Percentiles rank a stretch among this genome's conserved stretches.
Conservation (phyloP, 2,888 invertebrate genomes). For the Nudaria mundana region DNA sequence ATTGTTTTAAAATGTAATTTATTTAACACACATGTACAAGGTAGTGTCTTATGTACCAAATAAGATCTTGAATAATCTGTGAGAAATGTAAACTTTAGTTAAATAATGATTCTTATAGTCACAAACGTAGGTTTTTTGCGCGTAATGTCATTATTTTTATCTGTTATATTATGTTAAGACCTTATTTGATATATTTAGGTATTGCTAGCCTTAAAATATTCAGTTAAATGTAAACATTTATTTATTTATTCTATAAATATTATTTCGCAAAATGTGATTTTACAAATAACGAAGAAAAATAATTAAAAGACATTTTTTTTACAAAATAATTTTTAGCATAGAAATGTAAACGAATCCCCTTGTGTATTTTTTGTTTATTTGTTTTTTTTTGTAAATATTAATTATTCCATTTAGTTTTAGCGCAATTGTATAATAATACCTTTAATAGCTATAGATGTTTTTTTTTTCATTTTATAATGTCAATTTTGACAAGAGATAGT, state of each 20-base stretch:
- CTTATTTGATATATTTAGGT: slow-evolving; percentile 2
- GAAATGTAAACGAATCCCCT: slow-evolving; percentile 38
- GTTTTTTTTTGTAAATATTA: slow-evolving; percentile 70
- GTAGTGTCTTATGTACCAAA: slow-evolving; percentile 1
- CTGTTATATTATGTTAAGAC: background rate
- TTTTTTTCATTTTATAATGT: slow-evolving; percentile 48
- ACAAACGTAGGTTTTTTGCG: too few relatives aligned
- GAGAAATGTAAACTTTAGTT: background rate
- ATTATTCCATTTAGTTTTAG: slow-evolving; percentile 75
- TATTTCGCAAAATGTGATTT: slow-evolving; percentile 28
- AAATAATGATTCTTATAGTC: background rate
- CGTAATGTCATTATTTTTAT: background rate
- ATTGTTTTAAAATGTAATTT: slow-evolving; percentile 9
- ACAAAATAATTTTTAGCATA: slow-evolving; percentile 20
- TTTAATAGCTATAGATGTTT: slow-evolving; percentile 56
- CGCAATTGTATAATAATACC: slow-evolving; percentile 73
- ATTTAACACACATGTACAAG: too few relatives aligned
- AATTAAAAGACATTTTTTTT: slow-evolving; percentile 33
- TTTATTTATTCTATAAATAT: slow-evolving; percentile 30
- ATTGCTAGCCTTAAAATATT: slow-evolving; percentile 13
- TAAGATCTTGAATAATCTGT: background rate
- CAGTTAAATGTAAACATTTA: slow-evolving; percentile 27
- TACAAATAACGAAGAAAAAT: slow-evolving; percentile 28
- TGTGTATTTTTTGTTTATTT: slow-evolving; percentile 47
- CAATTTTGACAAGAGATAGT: slow-evolving; percentile 21